Base-by-base conservation (phyloP, 2,888 invertebrate genomes). In the Anagyrus pseudococci region DNA sequence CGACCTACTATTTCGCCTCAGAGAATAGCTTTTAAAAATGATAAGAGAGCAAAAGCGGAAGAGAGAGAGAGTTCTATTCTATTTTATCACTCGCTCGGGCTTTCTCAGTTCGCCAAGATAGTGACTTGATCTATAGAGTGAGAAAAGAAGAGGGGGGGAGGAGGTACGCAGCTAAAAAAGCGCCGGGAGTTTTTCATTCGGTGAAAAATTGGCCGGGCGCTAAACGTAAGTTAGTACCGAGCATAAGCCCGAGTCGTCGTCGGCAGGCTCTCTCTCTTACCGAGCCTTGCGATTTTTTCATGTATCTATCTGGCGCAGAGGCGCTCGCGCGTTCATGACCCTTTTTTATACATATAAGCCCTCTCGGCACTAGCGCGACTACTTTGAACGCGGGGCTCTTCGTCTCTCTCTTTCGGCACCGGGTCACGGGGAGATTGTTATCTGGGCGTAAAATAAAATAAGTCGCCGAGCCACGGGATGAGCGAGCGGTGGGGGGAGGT, bases 401-500 rank as follows among this genome's bases (percentile, higher is more conserved):
- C n/a, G n/a, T 29, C 17, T 44, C 4, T n/a, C 41, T 15, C 4
- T 8, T 17, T 41, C 44, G 26, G 41, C 23, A 17, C 8, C 25
- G 33, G 52, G 41, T 57, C 48, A n/a, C n/a, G 22, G 47, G 23
- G 47, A 70, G 77, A 78, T 80, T 71, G 71, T 77, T 78, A 80
- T 80, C 77, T 76, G 58, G 68, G 74, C 75, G 72, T 77, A 75
- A 79, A 79, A 76, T 76, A 75, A 78, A 78, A 77, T 78, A 77
- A 77, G 79, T 79, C 79, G 79, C 70, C 68, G 69, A 26, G 54
- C 65, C n/a, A n/a, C n/a, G n/a, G n/a, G n/a, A n/a, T n/a, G n/a
- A n/a, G n/a, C n/a, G n/a, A n/a, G n/a, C n/a, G n/a, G n/a, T n/a
- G n/a, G n/a, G n/a, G n/a, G n/a, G n/a, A n/a, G n/a, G 72, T 72